phyloP scores from a whole-genome alignment of 2,888 invertebrate genomes.

The Drepana falcataria region DNA sequence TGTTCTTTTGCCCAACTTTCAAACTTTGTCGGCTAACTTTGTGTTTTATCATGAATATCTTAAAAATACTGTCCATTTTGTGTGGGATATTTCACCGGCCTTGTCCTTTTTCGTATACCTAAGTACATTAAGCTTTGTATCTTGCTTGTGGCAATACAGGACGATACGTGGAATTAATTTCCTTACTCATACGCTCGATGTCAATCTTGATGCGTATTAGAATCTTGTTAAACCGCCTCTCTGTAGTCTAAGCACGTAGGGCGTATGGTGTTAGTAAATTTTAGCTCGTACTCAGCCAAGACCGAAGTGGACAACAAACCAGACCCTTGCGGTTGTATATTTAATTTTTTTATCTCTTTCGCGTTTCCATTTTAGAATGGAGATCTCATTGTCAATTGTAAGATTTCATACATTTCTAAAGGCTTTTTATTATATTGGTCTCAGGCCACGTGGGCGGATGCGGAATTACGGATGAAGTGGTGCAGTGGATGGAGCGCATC shows the following conservation, averaged over 20 bases:
- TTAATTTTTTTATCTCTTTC: too few relatives aligned
- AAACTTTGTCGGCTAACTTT: slow-evolving; percentile 50
- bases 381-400: too few relatives aligned
- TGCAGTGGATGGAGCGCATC: slow-evolving; percentile 95
- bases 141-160: slow-evolving; percentile 12
- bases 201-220: slow-evolving; percentile 33
- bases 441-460: slow-evolving; percentile 91
- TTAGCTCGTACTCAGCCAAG: slow-evolving; percentile 36
- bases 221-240: slow-evolving; percentile 43
- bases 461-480: slow-evolving; percentile 91
- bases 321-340: too few relatives aligned
- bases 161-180: slow-evolving; percentile 34
- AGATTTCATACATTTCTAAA: too few relatives aligned
- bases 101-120: slow-evolving; percentile 16
- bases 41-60: slow-evolving; percentile 68
- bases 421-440: background rate
- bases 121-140: slow-evolving; percentile 20
- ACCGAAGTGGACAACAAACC: slow-evolving; percentile 13
- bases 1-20: slow-evolving; percentile 37
- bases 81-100: slow-evolving; percentile 39
- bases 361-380: too few relatives aligned
- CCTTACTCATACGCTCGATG: slow-evolving; percentile 25
- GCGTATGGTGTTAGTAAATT: slow-evolving; percentile 42
- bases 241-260: slow-evolving; percentile 53
- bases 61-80: slow-evolving; percentile 51